Conservation (phyloP, 1,140 invertebrate genomes). For the Drosophila navojoa region DNA sequence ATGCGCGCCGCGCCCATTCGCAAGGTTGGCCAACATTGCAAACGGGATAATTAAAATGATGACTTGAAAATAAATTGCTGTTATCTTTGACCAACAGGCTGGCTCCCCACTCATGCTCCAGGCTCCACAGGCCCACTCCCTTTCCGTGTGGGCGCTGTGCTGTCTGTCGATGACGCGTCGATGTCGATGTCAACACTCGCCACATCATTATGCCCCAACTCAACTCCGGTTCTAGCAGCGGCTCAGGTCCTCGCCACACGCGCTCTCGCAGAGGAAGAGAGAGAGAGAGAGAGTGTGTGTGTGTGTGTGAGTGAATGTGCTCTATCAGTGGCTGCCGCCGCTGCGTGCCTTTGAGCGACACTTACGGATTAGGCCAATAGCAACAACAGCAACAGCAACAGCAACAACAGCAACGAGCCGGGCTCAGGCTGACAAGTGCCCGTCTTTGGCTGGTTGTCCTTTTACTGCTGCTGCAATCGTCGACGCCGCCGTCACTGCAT, state of each 20-base stretch:
- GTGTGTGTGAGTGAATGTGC: slow-evolving; percentile 63
- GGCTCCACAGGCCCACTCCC: neutral
- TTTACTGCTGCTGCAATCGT: slow-evolving; percentile 41
- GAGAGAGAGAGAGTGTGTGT: slow-evolving; percentile 47
- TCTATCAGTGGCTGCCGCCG: slow-evolving; percentile 73
- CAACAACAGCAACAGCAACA: slow-evolving; percentile 38
- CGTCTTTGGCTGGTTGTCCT: slow-evolving; percentile 68
- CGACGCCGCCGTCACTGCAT: slow-evolving; percentile 46
- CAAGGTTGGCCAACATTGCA: slow-evolving; percentile 72
- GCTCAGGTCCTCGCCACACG: slow-evolving; percentile 12
- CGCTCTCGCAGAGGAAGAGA: slow-evolving; percentile 20
- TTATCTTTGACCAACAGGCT: slow-evolving; percentile 83
- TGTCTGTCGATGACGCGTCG: slow-evolving; percentile 76
- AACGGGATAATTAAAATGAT: slow-evolving; percentile 84
- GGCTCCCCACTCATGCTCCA: slow-evolving; percentile 10
- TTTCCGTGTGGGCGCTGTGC: neutral
- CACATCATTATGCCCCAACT: slow-evolving; percentile 65
- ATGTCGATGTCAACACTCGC: slow-evolving; percentile 63
- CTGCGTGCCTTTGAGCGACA: slow-evolving; percentile 80
- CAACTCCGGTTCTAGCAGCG: slow-evolving; percentile 11
- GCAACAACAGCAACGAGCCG: slow-evolving; percentile 22
- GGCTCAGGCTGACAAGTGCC: slow-evolving; percentile 60
- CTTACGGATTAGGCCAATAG: slow-evolving; percentile 78
- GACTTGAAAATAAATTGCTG: slow-evolving; percentile 84
- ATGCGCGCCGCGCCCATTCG: slow-evolving; percentile 70